Conservation (phyloP, 2,113 vertebrate genomes). For the Heterotis niloticus region DNA sequence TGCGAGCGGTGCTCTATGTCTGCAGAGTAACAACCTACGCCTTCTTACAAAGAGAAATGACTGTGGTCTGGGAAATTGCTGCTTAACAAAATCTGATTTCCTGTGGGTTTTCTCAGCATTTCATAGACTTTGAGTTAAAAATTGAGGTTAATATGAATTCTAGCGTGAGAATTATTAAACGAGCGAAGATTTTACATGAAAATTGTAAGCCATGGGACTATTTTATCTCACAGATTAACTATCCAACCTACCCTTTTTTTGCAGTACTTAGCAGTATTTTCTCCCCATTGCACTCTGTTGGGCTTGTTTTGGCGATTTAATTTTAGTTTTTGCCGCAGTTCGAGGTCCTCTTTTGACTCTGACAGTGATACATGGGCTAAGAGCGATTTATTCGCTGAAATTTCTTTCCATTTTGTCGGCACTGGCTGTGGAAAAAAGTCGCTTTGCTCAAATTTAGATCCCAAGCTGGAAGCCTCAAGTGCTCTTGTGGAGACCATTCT, state of each 20-base stretch:
- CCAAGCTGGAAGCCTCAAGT: slow-evolving; percentile 36
- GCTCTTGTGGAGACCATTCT: slow-evolving; percentile 36
- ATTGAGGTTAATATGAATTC: slow-evolving; percentile 15
- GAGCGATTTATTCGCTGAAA: not conserved
- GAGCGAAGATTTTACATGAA: not conserved
- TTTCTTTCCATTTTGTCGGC: not conserved
- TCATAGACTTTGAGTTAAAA: slow-evolving; percentile 14
- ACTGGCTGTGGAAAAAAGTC: slow-evolving; percentile 9
- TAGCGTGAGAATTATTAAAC: slow-evolving; percentile 16
- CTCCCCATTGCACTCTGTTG: not conserved
- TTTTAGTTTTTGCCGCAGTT: slow-evolving; percentile 1
- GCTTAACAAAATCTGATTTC: slow-evolving; percentile 28
- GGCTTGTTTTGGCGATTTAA: not conserved
- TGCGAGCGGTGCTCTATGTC: not conserved
- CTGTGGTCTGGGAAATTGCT: slow-evolving; percentile 26
- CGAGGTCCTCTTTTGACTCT: not conserved
- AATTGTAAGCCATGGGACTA: not conserved
- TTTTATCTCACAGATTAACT: not conserved
- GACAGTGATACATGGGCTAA: not conserved
- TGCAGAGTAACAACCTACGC: not conserved
- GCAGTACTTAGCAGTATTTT: not conserved
- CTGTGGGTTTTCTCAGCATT: slow-evolving; percentile 18
- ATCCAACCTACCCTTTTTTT: not conserved
- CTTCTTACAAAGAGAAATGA: slow-evolving; percentile 18
- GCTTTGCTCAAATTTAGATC: slow-evolving; percentile 12